phyloP scores from a whole-genome alignment of 2,888 invertebrate species.

The Zhuqinia jingwanae region DNA sequence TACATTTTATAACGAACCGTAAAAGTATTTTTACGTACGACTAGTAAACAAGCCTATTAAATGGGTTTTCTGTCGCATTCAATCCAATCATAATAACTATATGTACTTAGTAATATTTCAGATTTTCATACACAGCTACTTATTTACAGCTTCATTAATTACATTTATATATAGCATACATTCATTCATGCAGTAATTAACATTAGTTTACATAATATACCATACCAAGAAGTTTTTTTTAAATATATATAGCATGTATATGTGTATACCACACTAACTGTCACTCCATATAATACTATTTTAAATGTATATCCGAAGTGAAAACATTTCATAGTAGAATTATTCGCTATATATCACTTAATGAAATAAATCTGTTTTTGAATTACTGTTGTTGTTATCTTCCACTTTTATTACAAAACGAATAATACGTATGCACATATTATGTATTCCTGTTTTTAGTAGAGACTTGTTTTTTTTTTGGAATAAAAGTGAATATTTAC shows the following conservation, averaged over 20 bases:
- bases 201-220: not conserved
- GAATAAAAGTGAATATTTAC: no score
- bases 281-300: not conserved
- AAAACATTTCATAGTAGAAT: slow-evolving; percentile 32
- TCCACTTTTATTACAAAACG: no score
- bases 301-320: not conserved
- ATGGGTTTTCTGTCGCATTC: slow-evolving; percentile 49
- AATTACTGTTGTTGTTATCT: no score
- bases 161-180: slow-evolving; percentile 31
- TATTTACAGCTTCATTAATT: slow-evolving; percentile 7
- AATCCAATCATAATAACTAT: slow-evolving; percentile 58
- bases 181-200: not conserved
- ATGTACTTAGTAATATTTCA: slow-evolving; percentile 9
- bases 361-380: no score
- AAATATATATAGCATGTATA: no score
- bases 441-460: no score
- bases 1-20: slow-evolving; percentile 60
- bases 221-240: slow-evolving; percentile 31
- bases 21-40: slow-evolving; percentile 56
- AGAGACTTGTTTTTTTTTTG: no score
- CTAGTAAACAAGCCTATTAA: slow-evolving; percentile 68
- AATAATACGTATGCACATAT: no score
- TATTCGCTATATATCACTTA: slow-evolving; percentile 2
- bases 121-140: not conserved
- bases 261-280: not conserved